A percentile compares a stretch with the other conserved stretches of the same genome.
Evolutionary conservation across 2,113 vertebrate species (phyloP).

Genomic region (Pangasianodon hypophthalmus): DNA sequence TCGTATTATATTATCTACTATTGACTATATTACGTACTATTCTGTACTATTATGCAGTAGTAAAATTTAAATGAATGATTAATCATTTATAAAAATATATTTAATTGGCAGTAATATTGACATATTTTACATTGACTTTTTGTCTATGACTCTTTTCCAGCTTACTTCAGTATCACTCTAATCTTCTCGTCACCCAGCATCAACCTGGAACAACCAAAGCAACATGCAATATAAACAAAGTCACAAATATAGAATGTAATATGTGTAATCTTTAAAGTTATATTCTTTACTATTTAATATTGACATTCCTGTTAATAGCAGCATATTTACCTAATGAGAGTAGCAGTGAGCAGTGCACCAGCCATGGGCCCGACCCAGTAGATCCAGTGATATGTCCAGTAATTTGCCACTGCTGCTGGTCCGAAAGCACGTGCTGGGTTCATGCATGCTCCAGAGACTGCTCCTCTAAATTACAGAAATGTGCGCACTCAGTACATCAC

Average conservation of each 20-base stretch:
- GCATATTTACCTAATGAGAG: slow-evolving; percentile 72
- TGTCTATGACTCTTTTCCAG: background rate
- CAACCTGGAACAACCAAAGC: slow-evolving; percentile 44
- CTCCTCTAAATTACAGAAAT: slow-evolving; percentile 64
- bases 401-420: slow-evolving; percentile 75
- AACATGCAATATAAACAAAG: background rate
- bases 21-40: background rate
- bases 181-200: slow-evolving; percentile 57
- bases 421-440: slow-evolving; percentile 87
- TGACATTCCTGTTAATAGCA: background rate
- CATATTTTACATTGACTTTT: background rate
- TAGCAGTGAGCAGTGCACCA: slow-evolving; percentile 73
- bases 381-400: slow-evolving; percentile 87
- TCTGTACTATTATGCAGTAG: background rate
- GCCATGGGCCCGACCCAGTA: slow-evolving; percentile 85
- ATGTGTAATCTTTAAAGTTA: background rate
- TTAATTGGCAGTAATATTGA: background rate
- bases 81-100: no score
- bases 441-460: slow-evolving; percentile 82
- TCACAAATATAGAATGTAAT: background rate
- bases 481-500: background rate
- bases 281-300: background rate
- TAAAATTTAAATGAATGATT: background rate
- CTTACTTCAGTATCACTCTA: slow-evolving; percentile 51
- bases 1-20: background rate